These are phyloP conservation scores for Pygoscelis adeliae DNA, from an alignment of 2,113 vertebrate genomes.

Conservation along the genomic window DNA sequence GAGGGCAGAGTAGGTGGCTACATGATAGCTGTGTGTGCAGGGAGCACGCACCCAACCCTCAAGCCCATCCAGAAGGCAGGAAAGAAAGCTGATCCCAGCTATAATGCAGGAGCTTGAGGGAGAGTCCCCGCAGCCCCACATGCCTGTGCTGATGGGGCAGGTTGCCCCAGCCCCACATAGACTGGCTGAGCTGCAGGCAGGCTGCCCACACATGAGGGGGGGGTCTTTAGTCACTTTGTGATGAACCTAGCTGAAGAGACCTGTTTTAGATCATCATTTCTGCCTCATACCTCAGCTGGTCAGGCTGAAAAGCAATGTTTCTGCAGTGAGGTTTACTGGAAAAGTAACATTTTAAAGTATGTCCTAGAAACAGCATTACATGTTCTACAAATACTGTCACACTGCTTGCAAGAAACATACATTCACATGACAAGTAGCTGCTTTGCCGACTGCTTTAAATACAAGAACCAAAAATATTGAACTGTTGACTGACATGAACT, in stretches of 20 bases:
- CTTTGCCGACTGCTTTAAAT: not conserved
- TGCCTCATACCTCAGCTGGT: not conserved
- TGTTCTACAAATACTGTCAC: not conserved
- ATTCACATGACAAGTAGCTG: not conserved
- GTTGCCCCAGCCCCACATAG: not conserved
- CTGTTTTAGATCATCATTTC: not conserved
- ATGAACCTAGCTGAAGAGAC: not conserved
- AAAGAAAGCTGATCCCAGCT: not conserved
- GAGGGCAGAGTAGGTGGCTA: not conserved
- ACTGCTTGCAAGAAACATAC: not conserved
- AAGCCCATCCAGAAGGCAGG: not conserved
- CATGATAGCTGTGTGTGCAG: not conserved
- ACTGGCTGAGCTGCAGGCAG: not conserved
- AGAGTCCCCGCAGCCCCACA: accelerated
- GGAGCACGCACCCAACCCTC: not conserved
- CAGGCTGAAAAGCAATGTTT: not conserved
- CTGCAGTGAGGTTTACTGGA: not conserved
- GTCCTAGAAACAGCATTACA: not conserved
- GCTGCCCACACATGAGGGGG: not conserved
- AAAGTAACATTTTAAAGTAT: not conserved
- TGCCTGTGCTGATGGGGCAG: not conserved
- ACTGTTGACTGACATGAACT: not conserved
- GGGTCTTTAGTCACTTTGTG: not conserved
- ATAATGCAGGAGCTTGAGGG: not conserved
- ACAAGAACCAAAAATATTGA: not conserved